phyloP scores from a whole-genome alignment of 2,113 vertebrate genomes.

The human (Homo sapiens) region DNA sequence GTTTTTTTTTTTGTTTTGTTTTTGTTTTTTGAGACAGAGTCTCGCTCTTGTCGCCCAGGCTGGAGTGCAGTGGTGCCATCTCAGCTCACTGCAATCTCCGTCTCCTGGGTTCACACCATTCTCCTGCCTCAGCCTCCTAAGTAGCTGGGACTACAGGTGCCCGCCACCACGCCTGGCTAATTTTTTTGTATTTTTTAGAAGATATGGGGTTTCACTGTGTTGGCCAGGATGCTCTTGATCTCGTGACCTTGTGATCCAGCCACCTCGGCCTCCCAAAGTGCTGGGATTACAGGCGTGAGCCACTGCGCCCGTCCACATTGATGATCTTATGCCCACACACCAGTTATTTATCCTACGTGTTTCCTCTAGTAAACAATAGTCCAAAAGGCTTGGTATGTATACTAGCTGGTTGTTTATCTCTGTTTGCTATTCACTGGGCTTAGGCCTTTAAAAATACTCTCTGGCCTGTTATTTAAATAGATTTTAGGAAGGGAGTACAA shows the following conservation, averaged over 20 bases:
- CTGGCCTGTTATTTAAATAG: neutral
- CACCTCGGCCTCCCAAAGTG: too few species aligned
- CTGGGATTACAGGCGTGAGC: too few species aligned
- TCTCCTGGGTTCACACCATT: too few species aligned
- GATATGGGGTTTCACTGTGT: too few species aligned
- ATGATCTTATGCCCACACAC: neutral
- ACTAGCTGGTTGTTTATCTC: neutral
- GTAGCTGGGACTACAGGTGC: too few species aligned
- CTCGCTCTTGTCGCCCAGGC: rapidly evolving
- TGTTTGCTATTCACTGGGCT: neutral
- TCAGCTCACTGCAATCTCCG: too few species aligned
- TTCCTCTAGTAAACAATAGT: neutral
- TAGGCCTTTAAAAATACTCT: neutral
- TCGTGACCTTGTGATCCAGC: too few species aligned
- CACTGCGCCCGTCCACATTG: rapidly evolving
- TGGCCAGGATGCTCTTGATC: too few species aligned
- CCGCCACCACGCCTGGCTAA: rapidly evolving
- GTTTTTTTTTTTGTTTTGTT: neutral
- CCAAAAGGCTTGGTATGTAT: neutral
- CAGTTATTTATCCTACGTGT: neutral
- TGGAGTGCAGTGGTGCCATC: too few species aligned
- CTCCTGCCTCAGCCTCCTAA: too few species aligned
- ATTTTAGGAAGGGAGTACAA: neutral
- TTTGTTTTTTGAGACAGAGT: too few species aligned
- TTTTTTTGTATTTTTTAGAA: too few species aligned